A percentile compares a stretch with the other conserved stretches of the same genome.
phyloP scores from a whole-genome alignment of 2,888 invertebrate species.

The Rhimphoctona megacephalus region DNA sequence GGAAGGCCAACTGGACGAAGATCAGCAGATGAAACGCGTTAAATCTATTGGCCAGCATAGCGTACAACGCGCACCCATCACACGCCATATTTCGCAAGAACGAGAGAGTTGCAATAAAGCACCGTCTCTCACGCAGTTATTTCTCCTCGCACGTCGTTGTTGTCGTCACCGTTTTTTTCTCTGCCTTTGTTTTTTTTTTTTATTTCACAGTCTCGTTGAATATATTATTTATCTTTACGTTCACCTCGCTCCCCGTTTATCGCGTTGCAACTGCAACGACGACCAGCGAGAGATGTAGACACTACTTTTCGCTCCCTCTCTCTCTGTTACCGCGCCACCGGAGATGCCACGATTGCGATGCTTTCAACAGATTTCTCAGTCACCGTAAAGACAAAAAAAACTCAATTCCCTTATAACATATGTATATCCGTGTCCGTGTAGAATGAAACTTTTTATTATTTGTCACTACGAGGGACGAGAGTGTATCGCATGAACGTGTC shows the following conservation, averaged over 20 bases:
- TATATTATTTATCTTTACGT: slow-evolving; percentile 14
- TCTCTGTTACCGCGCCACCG: not conserved
- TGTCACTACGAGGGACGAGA: not conserved
- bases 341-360: slow-evolving; percentile 25
- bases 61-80: slow-evolving; percentile 63
- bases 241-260: slow-evolving; percentile 15
- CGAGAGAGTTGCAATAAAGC: slow-evolving; percentile 45
- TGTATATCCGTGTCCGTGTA: not conserved
- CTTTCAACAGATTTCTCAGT: slow-evolving; percentile 4
- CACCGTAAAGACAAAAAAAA: not conserved
- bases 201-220: slow-evolving; percentile 6
- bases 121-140: slow-evolving; percentile 35
- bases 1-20: slow-evolving; percentile 68
- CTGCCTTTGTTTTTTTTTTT: slow-evolving; percentile 2
- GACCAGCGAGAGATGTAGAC: not conserved
- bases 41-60: slow-evolving; percentile 56
- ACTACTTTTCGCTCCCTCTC: slow-evolving; percentile 16
- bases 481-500: not conserved
- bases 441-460: not conserved
- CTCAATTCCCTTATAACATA: not conserved
- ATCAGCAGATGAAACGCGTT: slow-evolving; percentile 66
- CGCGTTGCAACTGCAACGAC: slow-evolving; percentile 26
- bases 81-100: slow-evolving; percentile 70
- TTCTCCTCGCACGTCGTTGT: slow-evolving; percentile 33
- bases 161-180: not conserved